Conservation (phyloP, 2,888 invertebrate genomes). For the Timema cristinae region DNA sequence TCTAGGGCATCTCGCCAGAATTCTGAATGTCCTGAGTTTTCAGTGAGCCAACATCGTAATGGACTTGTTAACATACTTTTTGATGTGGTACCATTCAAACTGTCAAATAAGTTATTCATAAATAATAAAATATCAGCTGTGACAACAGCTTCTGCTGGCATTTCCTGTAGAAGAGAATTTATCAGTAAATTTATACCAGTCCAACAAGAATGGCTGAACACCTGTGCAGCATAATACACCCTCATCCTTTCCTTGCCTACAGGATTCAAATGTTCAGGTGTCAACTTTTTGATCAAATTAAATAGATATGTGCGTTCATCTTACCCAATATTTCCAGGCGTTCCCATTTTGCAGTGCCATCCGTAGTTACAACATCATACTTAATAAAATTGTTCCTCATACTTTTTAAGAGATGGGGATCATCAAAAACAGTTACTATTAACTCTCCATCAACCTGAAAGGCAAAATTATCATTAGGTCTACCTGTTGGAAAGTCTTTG, state of each 20-base stretch:
- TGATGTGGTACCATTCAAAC: background rate
- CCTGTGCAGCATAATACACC: background rate
- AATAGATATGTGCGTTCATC: background rate
- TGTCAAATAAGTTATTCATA: conserved; percentile 2
- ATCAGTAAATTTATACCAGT: background rate
- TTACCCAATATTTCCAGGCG: background rate
- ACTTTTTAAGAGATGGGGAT: background rate
- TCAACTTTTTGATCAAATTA: background rate
- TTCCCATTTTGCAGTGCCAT: background rate
- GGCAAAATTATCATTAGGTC: background rate
- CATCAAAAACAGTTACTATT: background rate
- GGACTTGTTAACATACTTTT: no score
- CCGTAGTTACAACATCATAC: background rate
- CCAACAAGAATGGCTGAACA: background rate
- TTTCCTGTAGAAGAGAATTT: background rate
- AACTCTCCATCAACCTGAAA: background rate
- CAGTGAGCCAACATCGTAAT: no score
- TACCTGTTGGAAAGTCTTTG: background rate
- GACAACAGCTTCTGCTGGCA: background rate
- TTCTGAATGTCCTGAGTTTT: no score
- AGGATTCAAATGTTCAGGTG: background rate
- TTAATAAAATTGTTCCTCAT: background rate
- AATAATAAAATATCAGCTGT: background rate
- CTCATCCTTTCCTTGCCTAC: background rate
- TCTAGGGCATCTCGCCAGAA: no score